phyloP scores from a whole-genome alignment of 2,888 invertebrate species.

The Napeogenes sylphis region DNA sequence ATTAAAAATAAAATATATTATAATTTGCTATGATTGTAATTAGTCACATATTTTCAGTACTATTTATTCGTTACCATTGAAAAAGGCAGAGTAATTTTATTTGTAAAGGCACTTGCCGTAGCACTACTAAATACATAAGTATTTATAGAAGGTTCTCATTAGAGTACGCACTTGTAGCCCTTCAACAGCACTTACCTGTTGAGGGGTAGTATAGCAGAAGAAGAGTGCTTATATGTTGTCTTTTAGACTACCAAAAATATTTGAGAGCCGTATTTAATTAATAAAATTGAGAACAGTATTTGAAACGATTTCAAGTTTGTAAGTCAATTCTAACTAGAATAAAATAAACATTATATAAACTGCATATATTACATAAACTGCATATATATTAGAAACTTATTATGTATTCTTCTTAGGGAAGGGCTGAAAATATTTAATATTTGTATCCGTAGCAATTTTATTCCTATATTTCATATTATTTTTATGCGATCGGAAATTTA shows the following conservation, averaged over 20 bases:
- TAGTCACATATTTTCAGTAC: too few relatives aligned
- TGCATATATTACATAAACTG: neutral
- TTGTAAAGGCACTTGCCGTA: neutral
- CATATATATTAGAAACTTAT: neutral
- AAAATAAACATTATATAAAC: too few relatives aligned
- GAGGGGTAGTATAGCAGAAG: slow-evolving; percentile 16
- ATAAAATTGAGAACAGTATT: neutral
- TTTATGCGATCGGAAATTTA: slow-evolving; percentile 72
- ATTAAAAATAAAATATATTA: too few relatives aligned
- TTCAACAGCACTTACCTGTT: slow-evolving; percentile 21
- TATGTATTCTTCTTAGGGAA: neutral
- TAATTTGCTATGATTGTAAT: too few relatives aligned
- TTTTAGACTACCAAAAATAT: slow-evolving; percentile 4
- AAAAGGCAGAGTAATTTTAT: neutral
- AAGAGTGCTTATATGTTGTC: slow-evolving; percentile 1
- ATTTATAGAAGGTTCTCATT: slow-evolving; percentile 18
- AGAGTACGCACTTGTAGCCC: slow-evolving; percentile 24
- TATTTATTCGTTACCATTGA: neutral
- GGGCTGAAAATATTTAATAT: neutral
- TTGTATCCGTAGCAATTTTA: slow-evolving; percentile 6
- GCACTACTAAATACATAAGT: slow-evolving; percentile 7
- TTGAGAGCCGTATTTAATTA: neutral
- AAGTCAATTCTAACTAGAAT: too few relatives aligned
- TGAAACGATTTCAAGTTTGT: too few relatives aligned
- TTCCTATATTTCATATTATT: slow-evolving; percentile 49